These are phyloP conservation scores for Eumeta japonica DNA, from an alignment of 1,140 invertebrate genomes.

Conservation along the genomic window DNA sequence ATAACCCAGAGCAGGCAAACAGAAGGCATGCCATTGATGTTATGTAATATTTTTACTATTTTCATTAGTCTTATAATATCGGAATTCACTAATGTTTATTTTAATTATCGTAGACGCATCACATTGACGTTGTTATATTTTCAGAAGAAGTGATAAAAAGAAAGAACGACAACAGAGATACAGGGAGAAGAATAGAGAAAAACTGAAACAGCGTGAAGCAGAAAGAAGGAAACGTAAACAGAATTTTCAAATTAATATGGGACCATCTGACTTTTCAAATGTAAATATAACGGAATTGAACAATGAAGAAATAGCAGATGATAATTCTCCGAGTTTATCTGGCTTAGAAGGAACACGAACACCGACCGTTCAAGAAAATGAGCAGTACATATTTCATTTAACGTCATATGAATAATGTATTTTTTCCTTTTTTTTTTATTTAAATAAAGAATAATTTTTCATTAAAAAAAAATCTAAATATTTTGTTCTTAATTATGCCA, in stretches of 20 bases:
- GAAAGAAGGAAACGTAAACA: not conserved
- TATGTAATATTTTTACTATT: not conserved
- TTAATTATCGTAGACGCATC: not conserved
- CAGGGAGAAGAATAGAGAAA: not conserved
- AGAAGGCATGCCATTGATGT: not conserved
- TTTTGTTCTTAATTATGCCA: no score
- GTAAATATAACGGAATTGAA: not conserved
- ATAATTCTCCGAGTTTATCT: no score
- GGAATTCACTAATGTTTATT: not conserved
- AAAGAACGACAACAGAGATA: not conserved
- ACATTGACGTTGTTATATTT: not conserved
- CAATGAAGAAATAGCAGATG: slow-evolving; percentile 1
- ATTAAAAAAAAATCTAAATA: no score
- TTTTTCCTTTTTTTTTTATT: not conserved
- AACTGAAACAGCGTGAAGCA: not conserved
- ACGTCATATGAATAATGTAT: not conserved
- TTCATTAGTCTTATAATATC: slow-evolving; percentile 1
- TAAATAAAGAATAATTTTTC: not conserved
- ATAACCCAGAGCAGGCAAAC: not conserved
- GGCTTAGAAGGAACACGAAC: no score
- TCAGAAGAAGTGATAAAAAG: not conserved
- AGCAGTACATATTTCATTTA: not conserved
- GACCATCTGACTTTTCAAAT: not conserved
- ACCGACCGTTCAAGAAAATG: not conserved
- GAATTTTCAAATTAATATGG: not conserved